Conservation (phyloP, 2,888 invertebrate genomes). For the Tyria jacobaeae region DNA sequence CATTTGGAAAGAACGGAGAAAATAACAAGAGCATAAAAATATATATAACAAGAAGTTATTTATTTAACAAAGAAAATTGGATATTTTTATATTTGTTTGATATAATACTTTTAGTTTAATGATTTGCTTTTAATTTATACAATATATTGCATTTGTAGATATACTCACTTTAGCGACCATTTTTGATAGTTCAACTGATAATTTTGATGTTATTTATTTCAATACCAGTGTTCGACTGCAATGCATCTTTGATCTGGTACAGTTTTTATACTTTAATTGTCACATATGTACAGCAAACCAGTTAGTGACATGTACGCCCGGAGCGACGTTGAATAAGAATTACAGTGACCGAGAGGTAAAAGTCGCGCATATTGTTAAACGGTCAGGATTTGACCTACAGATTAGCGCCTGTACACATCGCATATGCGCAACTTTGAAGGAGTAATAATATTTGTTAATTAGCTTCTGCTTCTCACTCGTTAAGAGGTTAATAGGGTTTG, state of each 20-base stretch:
- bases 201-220: conserved; percentile 62
- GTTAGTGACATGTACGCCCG: conserved; percentile 28
- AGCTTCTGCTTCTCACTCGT: no score
- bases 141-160: background rate
- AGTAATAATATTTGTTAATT: no score
- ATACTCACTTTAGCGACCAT: conserved; percentile 27
- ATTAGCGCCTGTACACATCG: background rate
- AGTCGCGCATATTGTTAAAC: conserved; percentile 17
- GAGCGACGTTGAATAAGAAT: conserved; percentile 19
- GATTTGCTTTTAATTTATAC: no score
- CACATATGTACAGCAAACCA: conserved; percentile 43
- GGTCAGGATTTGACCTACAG: conserved; percentile 14
- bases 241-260: conserved; percentile 49
- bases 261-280: conserved; percentile 70
- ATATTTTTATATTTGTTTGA: no score
- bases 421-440: no score
- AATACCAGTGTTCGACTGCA: conserved; percentile 66
- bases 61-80: background rate
- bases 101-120: no score
- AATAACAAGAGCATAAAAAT: no score
- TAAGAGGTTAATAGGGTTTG: no score
- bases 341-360: conserved; percentile 35
- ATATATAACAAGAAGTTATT: no score
- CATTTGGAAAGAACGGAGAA: background rate
- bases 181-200: conserved; percentile 8